Base-by-base conservation (phyloP, 2,113 vertebrate genomes). In the Lonchura striata region DNA sequence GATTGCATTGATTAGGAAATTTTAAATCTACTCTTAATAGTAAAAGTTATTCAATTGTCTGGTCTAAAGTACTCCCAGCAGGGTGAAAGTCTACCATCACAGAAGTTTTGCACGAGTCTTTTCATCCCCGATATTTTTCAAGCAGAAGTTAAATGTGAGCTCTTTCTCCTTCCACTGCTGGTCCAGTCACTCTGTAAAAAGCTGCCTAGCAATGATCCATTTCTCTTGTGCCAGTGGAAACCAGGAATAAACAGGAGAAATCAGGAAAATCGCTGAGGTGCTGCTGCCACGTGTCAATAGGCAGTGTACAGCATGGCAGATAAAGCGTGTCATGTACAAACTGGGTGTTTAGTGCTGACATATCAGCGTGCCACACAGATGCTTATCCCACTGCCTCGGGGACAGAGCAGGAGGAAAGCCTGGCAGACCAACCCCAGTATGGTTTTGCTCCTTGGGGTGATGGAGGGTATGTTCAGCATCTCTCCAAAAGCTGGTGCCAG, bases 191-290 rank as follows among this genome's bases (percentile, higher is more conserved):
- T 47, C 46, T 70, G 54, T 61, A n/a, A 74, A 95, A 92, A 90
- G 64, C 79, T 92, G 56, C 64, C 68, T 61, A 81, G 87, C 35
- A 57, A 54, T 65, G 68, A 76, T 82, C 71, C 42, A 35, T 68
- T 94, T 88, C 70, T 89, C 90, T 92, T 72, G 25, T 72, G 57
- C 56, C 63, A 35, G 30, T 64, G 61, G 65, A 91, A 92, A 85
- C 56, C 89, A 63, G 84, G 87, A 95, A 85, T 89, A 89, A 89
- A 89, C 86, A 72, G 81, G 86, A 91, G 90, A 95, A 95, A 93
- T 86, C 85, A 96, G 92, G 94, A 94, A 91, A 95, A 88, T 74
- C 0, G 15, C 82, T 90, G 92, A 90, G 82, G 84, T 69, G 20
- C 78, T 3, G 1, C 69, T 90, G 85, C 91, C 92, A 80, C 54